These are phyloP conservation scores for Dromococcyx pavoninus DNA, from an alignment of 2,797 vertebrate species.

Conservation along the genomic window DNA sequence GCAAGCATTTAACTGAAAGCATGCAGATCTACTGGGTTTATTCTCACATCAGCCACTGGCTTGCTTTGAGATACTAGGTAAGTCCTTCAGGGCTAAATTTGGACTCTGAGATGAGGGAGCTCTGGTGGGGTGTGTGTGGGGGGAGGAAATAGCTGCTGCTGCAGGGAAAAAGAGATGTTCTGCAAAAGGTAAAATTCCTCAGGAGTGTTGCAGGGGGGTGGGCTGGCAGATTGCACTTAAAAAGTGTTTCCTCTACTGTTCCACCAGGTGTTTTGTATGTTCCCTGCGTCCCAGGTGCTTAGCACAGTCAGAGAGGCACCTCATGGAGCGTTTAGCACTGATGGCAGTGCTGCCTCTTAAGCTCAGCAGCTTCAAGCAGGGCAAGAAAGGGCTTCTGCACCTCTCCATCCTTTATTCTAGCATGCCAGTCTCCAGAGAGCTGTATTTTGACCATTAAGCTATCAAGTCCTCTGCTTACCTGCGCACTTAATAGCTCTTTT, in stretches of 20 bases:
- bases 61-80: background rate
- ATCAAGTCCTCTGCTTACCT: background rate
- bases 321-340: background rate
- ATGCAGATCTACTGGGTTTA: background rate
- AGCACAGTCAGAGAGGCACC: background rate
- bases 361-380: background rate
- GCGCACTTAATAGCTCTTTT: background rate
- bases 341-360: background rate
- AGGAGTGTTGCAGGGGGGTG: background rate
- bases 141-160: background rate
- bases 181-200: background rate
- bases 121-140: background rate
- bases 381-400: background rate
- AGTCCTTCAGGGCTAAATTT: slow-evolving; percentile 18
- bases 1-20: background rate
- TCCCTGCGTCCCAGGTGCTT: background rate
- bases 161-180: background rate
- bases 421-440: background rate
- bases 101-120: background rate
- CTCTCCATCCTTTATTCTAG: background rate
- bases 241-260: background rate
- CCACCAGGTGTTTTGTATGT: background rate
- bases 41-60: background rate
- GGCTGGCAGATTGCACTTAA: background rate
- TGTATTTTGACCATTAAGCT: background rate